phyloP scores from a whole-genome alignment of 2,797 vertebrate genomes.

The Cyprinella venusta region DNA sequence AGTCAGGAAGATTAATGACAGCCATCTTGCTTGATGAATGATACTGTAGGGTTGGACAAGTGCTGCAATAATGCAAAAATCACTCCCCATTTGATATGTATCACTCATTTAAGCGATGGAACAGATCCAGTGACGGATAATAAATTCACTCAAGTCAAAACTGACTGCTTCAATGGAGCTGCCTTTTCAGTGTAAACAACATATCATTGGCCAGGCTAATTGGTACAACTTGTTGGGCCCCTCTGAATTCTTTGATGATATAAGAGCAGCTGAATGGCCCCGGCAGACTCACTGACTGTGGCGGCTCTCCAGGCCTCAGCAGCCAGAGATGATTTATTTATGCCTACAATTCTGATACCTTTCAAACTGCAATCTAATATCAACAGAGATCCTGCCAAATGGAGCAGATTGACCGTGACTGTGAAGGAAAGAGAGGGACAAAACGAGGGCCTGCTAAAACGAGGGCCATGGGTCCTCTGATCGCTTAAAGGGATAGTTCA shows the following conservation, averaged over 20 bases:
- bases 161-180: background rate
- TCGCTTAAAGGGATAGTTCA: background rate
- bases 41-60: background rate
- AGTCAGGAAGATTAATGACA: slow-evolving; percentile 1
- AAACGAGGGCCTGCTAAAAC: slow-evolving; percentile 18
- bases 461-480: background rate
- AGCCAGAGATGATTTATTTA: slow-evolving; percentile 73
- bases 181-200: background rate
- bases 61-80: background rate
- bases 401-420: slow-evolving; percentile 67
- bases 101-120: background rate
- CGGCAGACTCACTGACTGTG: slow-evolving; percentile 41
- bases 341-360: slow-evolving; percentile 64
- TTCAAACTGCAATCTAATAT: slow-evolving; percentile 70
- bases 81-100: slow-evolving; percentile 10
- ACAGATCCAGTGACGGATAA: slow-evolving; percentile 11
- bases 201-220: slow-evolving; percentile 11
- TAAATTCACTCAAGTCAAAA: background rate
- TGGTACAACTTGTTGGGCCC: slow-evolving; percentile 3
- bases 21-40: slow-evolving; percentile 13
- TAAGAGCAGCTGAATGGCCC: background rate
- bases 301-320: slow-evolving; percentile 61
- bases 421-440: slow-evolving; percentile 11
- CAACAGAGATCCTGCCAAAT: slow-evolving; percentile 67
- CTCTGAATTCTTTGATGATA: slow-evolving; percentile 25